Evolutionary conservation across 2,113 vertebrate species (phyloP).

Genomic region (Aythya baeri): DNA sequence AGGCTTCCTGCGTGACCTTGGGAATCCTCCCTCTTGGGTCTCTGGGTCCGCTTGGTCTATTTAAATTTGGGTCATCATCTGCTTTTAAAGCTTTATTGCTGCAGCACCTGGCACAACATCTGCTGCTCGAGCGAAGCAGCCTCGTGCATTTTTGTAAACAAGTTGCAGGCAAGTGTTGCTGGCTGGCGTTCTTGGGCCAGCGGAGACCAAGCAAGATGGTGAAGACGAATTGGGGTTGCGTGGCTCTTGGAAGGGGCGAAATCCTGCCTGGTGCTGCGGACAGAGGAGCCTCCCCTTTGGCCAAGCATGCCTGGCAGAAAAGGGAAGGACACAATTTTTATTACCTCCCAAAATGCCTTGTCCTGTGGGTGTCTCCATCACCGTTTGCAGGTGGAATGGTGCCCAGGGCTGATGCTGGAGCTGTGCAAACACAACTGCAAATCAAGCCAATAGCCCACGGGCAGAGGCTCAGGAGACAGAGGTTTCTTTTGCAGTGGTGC

Average conservation of each 20-base stretch:
- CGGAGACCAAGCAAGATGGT: not conserved
- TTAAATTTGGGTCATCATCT: conserved; percentile 50
- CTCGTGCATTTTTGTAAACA: not conserved
- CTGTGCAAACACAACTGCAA: not conserved
- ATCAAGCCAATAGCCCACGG: not conserved
- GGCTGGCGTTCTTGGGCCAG: not conserved
- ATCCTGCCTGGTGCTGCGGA: not conserved
- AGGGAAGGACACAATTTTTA: not conserved
- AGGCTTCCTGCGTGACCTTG: not conserved
- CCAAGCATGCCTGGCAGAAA: not conserved
- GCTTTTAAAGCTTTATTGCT: conserved; percentile 12
- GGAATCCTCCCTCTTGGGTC: not conserved
- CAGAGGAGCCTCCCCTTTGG: not conserved
- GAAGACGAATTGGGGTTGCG: not conserved
- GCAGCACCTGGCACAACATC: conserved; percentile 17
- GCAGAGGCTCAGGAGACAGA: not conserved
- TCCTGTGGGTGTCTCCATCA: not conserved
- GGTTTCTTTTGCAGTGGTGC: not conserved
- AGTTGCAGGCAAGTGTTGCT: not conserved
- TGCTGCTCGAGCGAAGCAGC: not conserved
- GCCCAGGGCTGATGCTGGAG: not conserved
- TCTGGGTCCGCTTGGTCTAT: not conserved
- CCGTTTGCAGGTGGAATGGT: not conserved
- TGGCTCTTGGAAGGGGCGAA: not conserved
- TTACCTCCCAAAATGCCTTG: not conserved